Evolutionary conservation across 2,888 invertebrate species (phyloP).

Genomic region (Acrocera orbiculus): DNA sequence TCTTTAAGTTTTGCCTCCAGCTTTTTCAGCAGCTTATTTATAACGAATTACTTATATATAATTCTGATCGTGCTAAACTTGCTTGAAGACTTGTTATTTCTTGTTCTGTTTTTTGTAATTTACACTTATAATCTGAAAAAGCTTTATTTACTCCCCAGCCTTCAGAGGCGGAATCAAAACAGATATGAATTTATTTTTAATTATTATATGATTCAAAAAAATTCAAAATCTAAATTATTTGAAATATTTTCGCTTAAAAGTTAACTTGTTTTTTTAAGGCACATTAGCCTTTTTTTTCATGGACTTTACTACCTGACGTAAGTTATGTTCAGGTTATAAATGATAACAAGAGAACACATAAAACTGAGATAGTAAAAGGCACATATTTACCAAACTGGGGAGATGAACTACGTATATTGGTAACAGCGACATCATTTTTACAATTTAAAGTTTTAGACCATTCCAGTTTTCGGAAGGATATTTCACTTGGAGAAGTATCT

Average conservation of each 20-base stretch:
- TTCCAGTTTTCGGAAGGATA: conserved; percentile 81
- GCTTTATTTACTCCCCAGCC: conserved; percentile 85
- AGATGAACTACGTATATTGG: too few relatives aligned
- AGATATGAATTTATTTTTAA: too few relatives aligned
- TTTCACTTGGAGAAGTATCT: conserved; percentile 67
- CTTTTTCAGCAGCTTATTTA: conserved; percentile 84
- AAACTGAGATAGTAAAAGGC: conserved; percentile 80
- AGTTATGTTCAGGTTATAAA: too few relatives aligned
- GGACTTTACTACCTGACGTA: too few relatives aligned
- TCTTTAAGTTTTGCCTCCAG: conserved; percentile 89
- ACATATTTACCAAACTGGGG: conserved; percentile 92
- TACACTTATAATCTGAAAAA: conserved; percentile 83
- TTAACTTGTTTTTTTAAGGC: too few relatives aligned
- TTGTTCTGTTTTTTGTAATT: conserved; percentile 92
- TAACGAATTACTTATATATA: conserved; percentile 91
- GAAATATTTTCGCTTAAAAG: too few relatives aligned
- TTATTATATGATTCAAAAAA: too few relatives aligned
- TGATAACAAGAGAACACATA: conserved; percentile 75
- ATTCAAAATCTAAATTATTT: too few relatives aligned
- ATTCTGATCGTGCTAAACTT: conserved; percentile 81
- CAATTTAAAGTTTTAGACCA: conserved; percentile 69
- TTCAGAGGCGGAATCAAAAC: too few relatives aligned
- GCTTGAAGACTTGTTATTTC: conserved; percentile 93
- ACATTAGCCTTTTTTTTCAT: too few relatives aligned
- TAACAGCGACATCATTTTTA: conserved; percentile 60